Evolutionary conservation across 1,140 invertebrate species (phyloP), one percentile per base, ranked within the genome.

Genomic region (Tenebrio molitor): DNA sequence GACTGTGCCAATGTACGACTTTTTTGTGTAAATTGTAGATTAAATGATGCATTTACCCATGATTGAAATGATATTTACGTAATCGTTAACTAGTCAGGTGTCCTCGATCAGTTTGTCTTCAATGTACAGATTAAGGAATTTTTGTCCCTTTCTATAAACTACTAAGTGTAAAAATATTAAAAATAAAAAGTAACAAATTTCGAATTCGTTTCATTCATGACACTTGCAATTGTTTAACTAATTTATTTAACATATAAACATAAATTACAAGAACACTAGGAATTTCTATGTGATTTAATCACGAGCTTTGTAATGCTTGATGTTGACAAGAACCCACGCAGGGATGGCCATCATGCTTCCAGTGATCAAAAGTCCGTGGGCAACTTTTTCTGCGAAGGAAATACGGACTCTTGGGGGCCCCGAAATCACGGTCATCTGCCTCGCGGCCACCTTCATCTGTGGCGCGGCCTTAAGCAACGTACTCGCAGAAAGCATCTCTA

Each of bases 401-500:
- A 79, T 72, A 39, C 73, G 44, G 36, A 77, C 70, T 15, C 42
- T 72, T 29, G 78, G 77, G 10, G 73, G 74, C 0, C 66, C 71
- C 19, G 72, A 63, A 16, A 77, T 19, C 0, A 21, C 72, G 29
- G 71, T 71, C 70, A 72, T 76, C 33, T 74, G 65, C 29, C 73
- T 74, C 2, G 42, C 62, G 36, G 42, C 44, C 6, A 33, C 8
- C 19, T 36, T 33, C 16, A 23, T 36, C 67, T 74, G 65, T 19
- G 69, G 36, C 1, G 71, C 68, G 63, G 33, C 62, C 25, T 33
- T 63, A 5, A 53, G 19, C 12, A 69, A 67, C 14, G 74, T 21
- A 19, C 66, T 25, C 15, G 63, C 44, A 36, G 63, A 25, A 19
- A 73, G 44, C 64, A 73, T 69, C n/a, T 62, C 39, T 62, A 29